These are phyloP conservation scores for Drosophila subpulchrella DNA, from an alignment of 1,140 invertebrate genomes.

Conservation along the genomic window DNA sequence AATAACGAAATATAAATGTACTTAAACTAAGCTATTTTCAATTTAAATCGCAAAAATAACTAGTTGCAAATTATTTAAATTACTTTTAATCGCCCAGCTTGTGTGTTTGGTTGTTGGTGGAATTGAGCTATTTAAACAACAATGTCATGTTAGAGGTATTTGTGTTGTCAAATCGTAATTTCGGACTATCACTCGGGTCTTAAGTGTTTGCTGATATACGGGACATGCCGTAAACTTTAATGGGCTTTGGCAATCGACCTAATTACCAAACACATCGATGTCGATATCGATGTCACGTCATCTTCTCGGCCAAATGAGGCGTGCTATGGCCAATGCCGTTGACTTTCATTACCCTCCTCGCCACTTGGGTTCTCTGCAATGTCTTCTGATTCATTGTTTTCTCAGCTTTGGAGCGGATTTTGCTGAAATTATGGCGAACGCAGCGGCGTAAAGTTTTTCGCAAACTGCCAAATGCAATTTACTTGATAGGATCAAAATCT, in stretches of 20 bases:
- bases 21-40: no score
- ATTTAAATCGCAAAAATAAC: no score
- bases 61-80: not conserved
- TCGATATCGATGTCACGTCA: conserved; percentile 34
- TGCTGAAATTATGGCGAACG: conserved; percentile 60
- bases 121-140: not conserved
- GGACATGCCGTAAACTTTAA: conserved; percentile 11
- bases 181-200: not conserved
- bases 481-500: conserved; percentile 82
- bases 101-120: not conserved
- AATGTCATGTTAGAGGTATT: not conserved
- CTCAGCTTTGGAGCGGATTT: conserved; percentile 12
- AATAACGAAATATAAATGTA: no score
- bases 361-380: not conserved
- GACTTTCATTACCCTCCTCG: conserved; percentile 31
- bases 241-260: conserved; percentile 21
- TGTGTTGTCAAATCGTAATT: not conserved
- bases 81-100: not conserved
- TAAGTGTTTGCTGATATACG: not conserved
- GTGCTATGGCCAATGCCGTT: conserved; percentile 32
- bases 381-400: conserved; percentile 50
- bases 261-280: conserved; percentile 27
- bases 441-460: conserved; percentile 68
- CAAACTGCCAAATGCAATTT: conserved; percentile 83
- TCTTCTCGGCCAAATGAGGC: conserved; percentile 50